Base-by-base conservation (phyloP, 1,140 invertebrate genomes). In the Euura lappo region DNA sequence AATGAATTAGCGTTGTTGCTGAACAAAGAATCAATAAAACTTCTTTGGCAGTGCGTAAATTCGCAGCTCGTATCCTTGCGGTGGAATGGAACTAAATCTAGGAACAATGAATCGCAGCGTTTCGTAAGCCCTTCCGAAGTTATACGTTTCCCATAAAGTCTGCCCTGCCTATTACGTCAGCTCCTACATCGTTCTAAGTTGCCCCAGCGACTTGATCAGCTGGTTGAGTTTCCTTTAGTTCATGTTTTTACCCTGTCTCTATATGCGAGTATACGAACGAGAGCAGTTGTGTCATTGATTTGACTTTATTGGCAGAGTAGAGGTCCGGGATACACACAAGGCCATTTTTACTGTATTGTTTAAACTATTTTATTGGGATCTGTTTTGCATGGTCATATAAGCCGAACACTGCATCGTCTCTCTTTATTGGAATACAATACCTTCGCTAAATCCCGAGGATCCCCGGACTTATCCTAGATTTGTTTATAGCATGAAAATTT, bases 351-450 rank as follows among this genome's bases (percentile, higher is more conserved):
- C 5, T 60, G 8, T 60, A 4, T 6, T 5, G 51, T 60, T 60
- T 60, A 60, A 60, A 60, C 51, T 60, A 60, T 60, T 60, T 60
- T n/a, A 60, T n/a, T 60, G 3, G 51, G 51, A 60, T 60, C 13
- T 60, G 4, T 60, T 60, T 60, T 60, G 13, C 51, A 8, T 28
- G 51, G 13, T 28, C 8, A n/a, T 6, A 60, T n/a, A 60, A n/a
- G 51, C 2, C 13, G 13, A 28, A 60, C 13, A 60, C 8, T 6
- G 51, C 51, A 8, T 60, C 13, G 51, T 11, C 13, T 60, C 13
- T 60, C 51, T 60, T 60, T 60, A 60, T 60, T 60, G 51, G 4
- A 8, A 11, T 60, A 60, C 51, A 60, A 3, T 60, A n/a, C 51
- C 51, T 11, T 60, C 51, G 8, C 51, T 60, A 60, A 60, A 60